Base-by-base conservation (phyloP, 2,888 invertebrate species). In the Eledone cirrhosa region DNA sequence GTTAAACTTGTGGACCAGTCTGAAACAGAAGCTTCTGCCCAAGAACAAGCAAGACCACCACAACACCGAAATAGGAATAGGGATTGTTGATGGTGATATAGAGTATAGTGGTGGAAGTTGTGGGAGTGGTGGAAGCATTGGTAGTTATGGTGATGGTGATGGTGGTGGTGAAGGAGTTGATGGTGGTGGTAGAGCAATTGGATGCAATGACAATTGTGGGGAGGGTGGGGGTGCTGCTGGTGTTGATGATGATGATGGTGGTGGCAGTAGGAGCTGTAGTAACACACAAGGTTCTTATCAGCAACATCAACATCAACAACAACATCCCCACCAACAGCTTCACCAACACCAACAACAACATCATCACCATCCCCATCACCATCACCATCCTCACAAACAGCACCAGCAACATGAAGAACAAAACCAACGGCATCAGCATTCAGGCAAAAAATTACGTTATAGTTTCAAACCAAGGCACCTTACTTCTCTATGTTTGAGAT, bases 1-100 rank as follows among this genome's bases (percentile, higher is more conserved):
- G n/a, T 47, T 29, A 7, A 76, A 76, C 47, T 29, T 76, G 16
- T 76, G 76, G 76, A 48, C 48, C 27, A 76, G 76, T 76, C 48
- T 76, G 29, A 76, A 76, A n/a, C 47, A 48, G 48, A 76, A 48
- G 27, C 27, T 76, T 22, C 24, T 48, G 13, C 47, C 48, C 22
- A 47, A 41, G 19, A 76, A n/a, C 48, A 48, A 76, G 16, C 76
- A 76, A 11, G n/a, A 24, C 14, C n/a, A 27, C 8, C n/a, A 24
- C 2, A 29, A n/a, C 27, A 48, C 76, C 4, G 48, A 76, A 16
- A 76, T 76, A 29, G 76, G 76, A n/a, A 41, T 72, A 41, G 72
- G 72, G 7, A 41, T 41, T 11, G 11, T 41, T 5, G 41, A 41
- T 41, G 41, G 41, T 41, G 41, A 41, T 41, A 41, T 41, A 11